Base-by-base conservation (phyloP, 1,140 invertebrate genomes). In the Magallana ariakensis region DNA sequence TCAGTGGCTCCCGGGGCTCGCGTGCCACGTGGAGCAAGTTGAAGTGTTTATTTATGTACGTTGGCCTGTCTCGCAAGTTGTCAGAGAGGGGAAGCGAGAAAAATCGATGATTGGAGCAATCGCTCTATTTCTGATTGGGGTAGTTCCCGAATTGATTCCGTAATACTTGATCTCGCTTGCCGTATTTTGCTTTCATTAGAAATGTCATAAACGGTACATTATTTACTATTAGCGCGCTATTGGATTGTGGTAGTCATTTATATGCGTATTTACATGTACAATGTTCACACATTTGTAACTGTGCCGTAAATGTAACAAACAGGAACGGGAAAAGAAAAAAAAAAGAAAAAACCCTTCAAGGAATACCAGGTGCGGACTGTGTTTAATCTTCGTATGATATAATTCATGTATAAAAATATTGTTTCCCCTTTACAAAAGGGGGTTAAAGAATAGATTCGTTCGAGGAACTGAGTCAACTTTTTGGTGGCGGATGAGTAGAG, bases 101-200 rank as follows among this genome's bases (percentile, higher is more conserved):
- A 75, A 75, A 75, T 75, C 66, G 22, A 75, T 75, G 66, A 75
- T 75, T 75, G 66, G 66, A 75, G 66, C 66, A 75, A 75, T 75
- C 66, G 66, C 66, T 75, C 66, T 75, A 75, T 75, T 75, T 75
- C 66, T 75, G 66, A 75, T 75, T 75, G 66, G 66, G 66, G 66
- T 75, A 33, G 66, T 75, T 75, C 66, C 66, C 66, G 66, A 75
- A 75, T 75, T 75, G 66, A 75, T 75, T 75, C 66, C 19, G 66
- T 75, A 75, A 75, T 75, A 75, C 66, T 75, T 75, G 66, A 75
- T 75, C 66, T 75, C 66, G 66, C 66, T 13, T 75, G 22, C 26
- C 66, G 66, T 75, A 75, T 75, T 75, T 75, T 75, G 66, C 66
- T 75, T 75, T 75, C 66, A 75, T 75, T 75, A 75, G 22, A 75